Percentiles rank a stretch among this genome's conserved stretches.
Evolutionary conservation across 2,888 invertebrate genomes (phyloP).

Genomic region (Chalcosyrphus nemorum): DNA sequence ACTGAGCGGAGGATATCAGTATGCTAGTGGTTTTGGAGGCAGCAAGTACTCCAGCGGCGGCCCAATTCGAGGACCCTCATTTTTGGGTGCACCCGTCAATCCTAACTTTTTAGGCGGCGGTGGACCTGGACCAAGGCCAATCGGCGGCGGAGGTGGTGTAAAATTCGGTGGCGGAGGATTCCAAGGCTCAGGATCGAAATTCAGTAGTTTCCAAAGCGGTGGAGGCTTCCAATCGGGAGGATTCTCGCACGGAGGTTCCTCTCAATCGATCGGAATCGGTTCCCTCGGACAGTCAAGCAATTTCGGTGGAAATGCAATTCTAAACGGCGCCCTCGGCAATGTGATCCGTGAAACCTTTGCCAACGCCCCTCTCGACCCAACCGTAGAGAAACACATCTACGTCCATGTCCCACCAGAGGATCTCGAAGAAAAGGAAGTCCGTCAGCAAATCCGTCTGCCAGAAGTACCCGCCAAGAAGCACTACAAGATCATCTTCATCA

Average conservation of each 20-base stretch:
- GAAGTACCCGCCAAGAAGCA: slow-evolving; percentile 87
- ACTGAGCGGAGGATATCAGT: slow-evolving; percentile 49
- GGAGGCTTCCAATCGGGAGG: slow-evolving; percentile 24
- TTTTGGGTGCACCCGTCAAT: slow-evolving; percentile 46
- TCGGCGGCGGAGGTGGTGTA: slow-evolving; percentile 23
- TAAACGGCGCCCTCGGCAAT: slow-evolving; percentile 74
- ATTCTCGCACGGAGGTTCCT: slow-evolving; percentile 6
- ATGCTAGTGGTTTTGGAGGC: slow-evolving; percentile 48
- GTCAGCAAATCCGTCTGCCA: slow-evolving; percentile 85
- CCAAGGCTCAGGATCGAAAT: slow-evolving; percentile 38
- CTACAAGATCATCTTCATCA: slow-evolving; percentile 89
- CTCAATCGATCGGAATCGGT: slow-evolving; percentile 18
- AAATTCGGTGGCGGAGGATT: slow-evolving; percentile 10
- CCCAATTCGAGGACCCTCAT: slow-evolving; percentile 37
- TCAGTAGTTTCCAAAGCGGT: slow-evolving; percentile 75
- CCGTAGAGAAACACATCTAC: slow-evolving; percentile 93
- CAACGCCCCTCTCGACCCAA: slow-evolving; percentile 81
- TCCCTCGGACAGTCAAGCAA: slow-evolving; percentile 17
- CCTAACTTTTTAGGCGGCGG: slow-evolving; percentile 51
- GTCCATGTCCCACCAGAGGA: slow-evolving; percentile 94
- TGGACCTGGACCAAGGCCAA: slow-evolving; percentile 36
- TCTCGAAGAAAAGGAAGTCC: slow-evolving; percentile 87
- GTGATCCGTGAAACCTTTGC: slow-evolving; percentile 75
- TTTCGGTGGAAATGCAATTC: slow-evolving; percentile 46
- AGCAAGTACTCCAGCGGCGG: slow-evolving; percentile 15